Evolutionary conservation across 2,888 invertebrate species (phyloP).

Genomic region (Chelonus formosanus): DNA sequence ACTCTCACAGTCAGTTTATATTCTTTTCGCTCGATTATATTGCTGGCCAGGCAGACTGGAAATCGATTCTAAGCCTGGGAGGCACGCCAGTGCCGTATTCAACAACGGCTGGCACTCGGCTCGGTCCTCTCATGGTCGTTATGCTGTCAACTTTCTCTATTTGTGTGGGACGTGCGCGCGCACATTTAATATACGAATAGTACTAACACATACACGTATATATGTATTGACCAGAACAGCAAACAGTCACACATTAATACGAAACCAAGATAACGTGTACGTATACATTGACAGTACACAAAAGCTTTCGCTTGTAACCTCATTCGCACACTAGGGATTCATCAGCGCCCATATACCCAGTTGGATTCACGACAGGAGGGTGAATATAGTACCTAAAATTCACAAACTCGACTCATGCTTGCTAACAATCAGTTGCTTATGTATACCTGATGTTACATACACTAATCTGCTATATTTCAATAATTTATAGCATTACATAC

Average conservation of each 20-base stretch:
- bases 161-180: background rate
- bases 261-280: background rate
- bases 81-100: conserved; percentile 47
- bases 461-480: background rate
- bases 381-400: conserved; percentile 26
- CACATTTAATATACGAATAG: background rate
- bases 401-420: conserved; percentile 8
- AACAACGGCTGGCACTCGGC: conserved; percentile 22
- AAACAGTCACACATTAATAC: background rate
- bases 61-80: conserved; percentile 60
- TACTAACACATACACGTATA: background rate
- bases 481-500: conserved; percentile 16
- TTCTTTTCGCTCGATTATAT: conserved; percentile 45
- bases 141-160: background rate
- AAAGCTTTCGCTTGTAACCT: conserved; percentile 27
- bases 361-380: conserved; percentile 12
- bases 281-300: conserved; percentile 5
- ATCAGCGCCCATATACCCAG: conserved; percentile 10
- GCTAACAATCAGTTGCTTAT: background rate
- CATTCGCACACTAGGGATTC: conserved; percentile 25
- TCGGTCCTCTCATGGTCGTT: conserved; percentile 18
- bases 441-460: conserved; percentile 1
- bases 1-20: background rate
- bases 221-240: too few species aligned
- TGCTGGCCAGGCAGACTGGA: conserved; percentile 57